These are phyloP conservation scores for Sparidentex hasta DNA, from an alignment of 2,797 vertebrate genomes.

Conservation along the genomic window DNA sequence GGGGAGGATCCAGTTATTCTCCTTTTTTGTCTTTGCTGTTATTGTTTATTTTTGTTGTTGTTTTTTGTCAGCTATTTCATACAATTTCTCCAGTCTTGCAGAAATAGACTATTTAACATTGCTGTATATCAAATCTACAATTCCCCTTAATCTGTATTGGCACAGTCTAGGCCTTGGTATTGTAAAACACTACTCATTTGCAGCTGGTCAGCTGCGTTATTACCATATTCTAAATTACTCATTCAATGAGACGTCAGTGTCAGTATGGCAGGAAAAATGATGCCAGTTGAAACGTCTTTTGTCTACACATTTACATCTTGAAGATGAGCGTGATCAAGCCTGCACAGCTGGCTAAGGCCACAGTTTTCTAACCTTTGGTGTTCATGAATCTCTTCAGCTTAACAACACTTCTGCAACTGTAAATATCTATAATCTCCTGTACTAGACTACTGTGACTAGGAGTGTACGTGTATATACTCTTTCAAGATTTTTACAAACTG, in stretches of 20 bases:
- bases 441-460: neutral
- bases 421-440: neutral
- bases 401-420: neutral
- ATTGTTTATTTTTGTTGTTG: conserved; percentile 1
- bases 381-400: neutral
- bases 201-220: neutral
- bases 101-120: neutral
- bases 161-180: neutral
- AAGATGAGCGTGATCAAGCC: neutral
- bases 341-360: neutral
- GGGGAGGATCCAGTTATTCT: conserved; percentile 52
- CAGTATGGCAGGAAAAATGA: neutral
- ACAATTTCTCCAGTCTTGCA: neutral
- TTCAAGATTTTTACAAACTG: neutral
- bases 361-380: neutral
- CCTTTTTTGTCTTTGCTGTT: conserved; percentile 11
- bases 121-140: no score
- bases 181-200: neutral
- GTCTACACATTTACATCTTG: neutral
- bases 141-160: neutral
- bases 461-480: neutral
- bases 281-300: neutral
- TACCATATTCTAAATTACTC: neutral
- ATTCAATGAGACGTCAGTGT: neutral
- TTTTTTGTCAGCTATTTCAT: neutral